A percentile compares a stretch with the other conserved stretches of the same genome.
These are phyloP conservation scores for Trypoxylus dichotomus DNA, from an alignment of 1,140 invertebrate species.

Conservation along the genomic window DNA sequence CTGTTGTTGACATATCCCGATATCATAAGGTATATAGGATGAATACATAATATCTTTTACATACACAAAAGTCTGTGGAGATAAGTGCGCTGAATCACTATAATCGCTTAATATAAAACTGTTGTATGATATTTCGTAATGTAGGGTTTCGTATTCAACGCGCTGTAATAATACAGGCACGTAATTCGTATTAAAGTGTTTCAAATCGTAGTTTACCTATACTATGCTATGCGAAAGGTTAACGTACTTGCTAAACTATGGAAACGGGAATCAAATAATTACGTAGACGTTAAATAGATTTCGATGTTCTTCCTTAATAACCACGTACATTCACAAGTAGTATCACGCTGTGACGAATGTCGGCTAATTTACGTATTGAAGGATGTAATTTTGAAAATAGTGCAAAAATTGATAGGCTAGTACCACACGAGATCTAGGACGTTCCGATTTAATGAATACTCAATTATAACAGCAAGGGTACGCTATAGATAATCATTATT, in stretches of 20 bases:
- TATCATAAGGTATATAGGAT: conserved; percentile 1
- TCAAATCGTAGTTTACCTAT: not conserved
- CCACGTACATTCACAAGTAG: not conserved
- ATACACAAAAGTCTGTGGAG: not conserved
- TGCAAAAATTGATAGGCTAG: not conserved
- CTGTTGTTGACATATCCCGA: conserved; percentile 6
- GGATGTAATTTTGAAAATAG: not conserved
- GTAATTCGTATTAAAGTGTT: conserved; percentile 17
- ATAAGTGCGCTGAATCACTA: conserved; percentile 3
- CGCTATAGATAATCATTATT: too few species aligned
- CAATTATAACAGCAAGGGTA: too few species aligned
- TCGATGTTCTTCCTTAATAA: not conserved
- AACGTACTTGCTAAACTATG: conserved; percentile 7
- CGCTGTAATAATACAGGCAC: not conserved
- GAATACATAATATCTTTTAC: not conserved
- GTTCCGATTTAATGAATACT: too few species aligned
- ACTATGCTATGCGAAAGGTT: not conserved
- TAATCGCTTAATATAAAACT: conserved; percentile 17
- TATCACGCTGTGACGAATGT: not conserved
- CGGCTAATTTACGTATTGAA: not conserved
- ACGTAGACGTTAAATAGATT: not conserved
- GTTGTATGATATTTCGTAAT: conserved; percentile 8
- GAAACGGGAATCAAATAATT: conserved; percentile 5
- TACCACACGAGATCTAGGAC: too few species aligned
- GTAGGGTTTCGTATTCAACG: conserved; percentile 12